phyloP scores from a whole-genome alignment of 2,888 invertebrate species.

The Dilophus febrilis region DNA sequence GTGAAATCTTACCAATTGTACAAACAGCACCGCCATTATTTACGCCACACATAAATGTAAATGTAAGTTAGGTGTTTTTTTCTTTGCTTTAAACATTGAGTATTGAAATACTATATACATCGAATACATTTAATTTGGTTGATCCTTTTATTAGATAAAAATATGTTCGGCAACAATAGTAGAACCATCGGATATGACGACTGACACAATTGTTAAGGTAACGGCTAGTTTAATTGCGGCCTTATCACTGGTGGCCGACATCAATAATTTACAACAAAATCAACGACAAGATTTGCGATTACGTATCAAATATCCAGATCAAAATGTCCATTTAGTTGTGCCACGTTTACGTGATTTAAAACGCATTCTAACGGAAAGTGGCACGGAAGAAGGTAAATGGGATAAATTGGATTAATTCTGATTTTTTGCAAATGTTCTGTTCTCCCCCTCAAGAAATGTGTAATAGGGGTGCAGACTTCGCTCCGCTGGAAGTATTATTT shows the following conservation, averaged over 20 bases:
- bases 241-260: constrained; percentile 72
- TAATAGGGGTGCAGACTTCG: too few species aligned
- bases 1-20: constrained; percentile 59
- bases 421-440: too few species aligned
- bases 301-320: constrained; percentile 83
- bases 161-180: constrained; percentile 67
- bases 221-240: constrained; percentile 83
- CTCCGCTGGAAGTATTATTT: too few species aligned
- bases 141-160: constrained; percentile 37
- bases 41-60: constrained; percentile 49
- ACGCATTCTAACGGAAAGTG: constrained; percentile 41
- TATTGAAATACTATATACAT: not conserved
- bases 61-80: constrained; percentile 26
- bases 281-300: constrained; percentile 55
- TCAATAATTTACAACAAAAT: constrained; percentile 59
- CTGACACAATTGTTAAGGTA: constrained; percentile 71
- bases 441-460: too few species aligned
- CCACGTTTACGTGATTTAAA: constrained; percentile 64
- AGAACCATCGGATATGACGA: constrained; percentile 66
- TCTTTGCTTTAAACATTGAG: not conserved
- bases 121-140: not conserved
- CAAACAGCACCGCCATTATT: constrained; percentile 46
- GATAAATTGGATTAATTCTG: too few species aligned
- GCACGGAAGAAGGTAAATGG: constrained; percentile 29
- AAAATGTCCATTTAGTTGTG: constrained; percentile 65